These are phyloP conservation scores for Drosophila lini DNA, from an alignment of 1,140 invertebrate species.

Conservation along the genomic window DNA sequence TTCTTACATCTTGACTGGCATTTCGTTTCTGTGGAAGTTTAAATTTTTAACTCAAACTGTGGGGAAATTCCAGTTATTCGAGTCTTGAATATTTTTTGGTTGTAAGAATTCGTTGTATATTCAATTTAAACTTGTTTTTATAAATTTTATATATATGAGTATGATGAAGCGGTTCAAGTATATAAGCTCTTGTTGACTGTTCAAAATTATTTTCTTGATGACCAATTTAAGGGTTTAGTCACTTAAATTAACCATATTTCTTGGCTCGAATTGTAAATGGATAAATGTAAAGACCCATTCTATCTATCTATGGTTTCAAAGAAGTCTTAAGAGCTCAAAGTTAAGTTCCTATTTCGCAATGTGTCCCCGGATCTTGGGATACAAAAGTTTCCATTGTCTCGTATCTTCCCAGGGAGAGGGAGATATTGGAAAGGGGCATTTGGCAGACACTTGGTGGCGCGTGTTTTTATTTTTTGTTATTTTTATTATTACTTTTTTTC, in stretches of 20 bases:
- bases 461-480: slow-evolving; percentile 7
- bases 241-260: no score
- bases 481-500: neutral
- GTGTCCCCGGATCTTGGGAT: neutral
- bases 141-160: neutral
- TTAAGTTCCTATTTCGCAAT: slow-evolving; percentile 16
- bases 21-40: neutral
- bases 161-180: neutral
- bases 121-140: slow-evolving; percentile 9
- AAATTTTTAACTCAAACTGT: neutral
- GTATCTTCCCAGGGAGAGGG: slow-evolving; percentile 10
- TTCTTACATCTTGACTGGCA: neutral
- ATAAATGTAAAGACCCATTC: neutral
- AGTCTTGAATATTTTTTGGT: slow-evolving; percentile 2
- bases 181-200: neutral
- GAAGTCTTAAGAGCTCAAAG: neutral
- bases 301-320: neutral
- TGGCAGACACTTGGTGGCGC: slow-evolving; percentile 31
- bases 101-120: slow-evolving; percentile 6
- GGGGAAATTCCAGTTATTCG: slow-evolving; percentile 7
- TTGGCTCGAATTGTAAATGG: no score
- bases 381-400: slow-evolving; percentile 27
- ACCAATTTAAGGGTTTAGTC: no score
- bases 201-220: neutral
- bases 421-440: slow-evolving; percentile 12